These are phyloP conservation scores for Nemapogon koenigi DNA, from an alignment of 2,888 invertebrate genomes.

Conservation along the genomic window DNA sequence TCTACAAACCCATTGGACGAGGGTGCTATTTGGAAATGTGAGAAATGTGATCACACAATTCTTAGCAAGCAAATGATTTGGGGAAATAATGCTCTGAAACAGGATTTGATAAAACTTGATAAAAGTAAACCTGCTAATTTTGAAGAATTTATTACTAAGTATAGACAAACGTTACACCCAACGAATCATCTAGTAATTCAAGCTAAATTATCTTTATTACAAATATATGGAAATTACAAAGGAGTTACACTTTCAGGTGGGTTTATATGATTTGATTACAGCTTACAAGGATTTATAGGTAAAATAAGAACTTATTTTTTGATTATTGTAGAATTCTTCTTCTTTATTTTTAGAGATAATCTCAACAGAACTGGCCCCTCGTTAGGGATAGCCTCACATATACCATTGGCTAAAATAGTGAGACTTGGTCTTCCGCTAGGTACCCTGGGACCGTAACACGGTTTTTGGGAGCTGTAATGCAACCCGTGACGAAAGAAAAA, in stretches of 20 bases:
- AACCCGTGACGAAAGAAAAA: no score
- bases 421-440: no score
- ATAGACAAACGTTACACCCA: conserved; percentile 69
- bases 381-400: no score
- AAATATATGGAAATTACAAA: conserved; percentile 70
- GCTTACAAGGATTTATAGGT: no score
- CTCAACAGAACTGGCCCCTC: no score
- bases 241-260: conserved; percentile 64
- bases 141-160: conserved; percentile 69
- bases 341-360: no score
- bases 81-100: conserved; percentile 67
- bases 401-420: no score
- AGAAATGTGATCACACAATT: conserved; percentile 65
- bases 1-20: conserved; percentile 68
- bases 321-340: no score
- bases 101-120: conserved; percentile 62
- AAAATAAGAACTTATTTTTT: no score
- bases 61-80: conserved; percentile 65
- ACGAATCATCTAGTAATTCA: conserved; percentile 72
- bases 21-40: conserved; percentile 69
- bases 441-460: no score
- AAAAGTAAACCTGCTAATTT: conserved; percentile 59
- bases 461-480: no score
- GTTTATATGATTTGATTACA: no score
- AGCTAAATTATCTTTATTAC: conserved; percentile 72